A percentile compares a stretch with the other conserved stretches of the same genome.
phyloP scores from a whole-genome alignment of 2,797 vertebrate species.

The Orientallactaga sibirica region DNA sequence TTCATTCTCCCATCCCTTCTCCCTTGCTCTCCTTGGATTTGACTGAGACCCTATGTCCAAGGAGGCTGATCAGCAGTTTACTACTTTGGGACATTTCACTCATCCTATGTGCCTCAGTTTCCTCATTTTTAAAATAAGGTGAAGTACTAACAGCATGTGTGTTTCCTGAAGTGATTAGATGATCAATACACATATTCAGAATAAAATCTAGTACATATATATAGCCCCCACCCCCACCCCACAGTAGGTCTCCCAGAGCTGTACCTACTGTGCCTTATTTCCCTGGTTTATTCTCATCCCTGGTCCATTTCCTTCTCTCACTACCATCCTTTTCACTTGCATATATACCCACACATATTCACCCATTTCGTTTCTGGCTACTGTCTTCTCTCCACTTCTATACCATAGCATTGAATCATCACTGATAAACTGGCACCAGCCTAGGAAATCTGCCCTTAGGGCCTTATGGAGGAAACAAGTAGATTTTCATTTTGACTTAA shows the following conservation, averaged over 20 bases:
- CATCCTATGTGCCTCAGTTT: background rate
- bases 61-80: background rate
- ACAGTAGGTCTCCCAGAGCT: background rate
- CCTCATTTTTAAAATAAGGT: background rate
- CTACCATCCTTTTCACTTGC: background rate
- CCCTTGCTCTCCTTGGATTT: background rate
- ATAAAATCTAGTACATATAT: background rate
- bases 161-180: background rate
- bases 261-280: background rate
- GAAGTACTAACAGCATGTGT: background rate
- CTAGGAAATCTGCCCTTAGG: constrained; percentile 55
- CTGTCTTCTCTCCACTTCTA: background rate
- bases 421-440: constrained; percentile 5
- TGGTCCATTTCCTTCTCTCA: no score
- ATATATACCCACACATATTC: background rate
- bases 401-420: background rate
- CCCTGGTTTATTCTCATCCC: background rate
- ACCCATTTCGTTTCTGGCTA: background rate
- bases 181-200: background rate
- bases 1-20: background rate
- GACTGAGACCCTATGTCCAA: background rate
- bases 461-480: constrained; percentile 62
- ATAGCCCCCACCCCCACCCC: fast-evolving
- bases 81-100: background rate
- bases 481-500: constrained; percentile 76